Evolutionary conservation across 2,888 invertebrate species (phyloP).

Genomic region (Coelinius sp.): DNA sequence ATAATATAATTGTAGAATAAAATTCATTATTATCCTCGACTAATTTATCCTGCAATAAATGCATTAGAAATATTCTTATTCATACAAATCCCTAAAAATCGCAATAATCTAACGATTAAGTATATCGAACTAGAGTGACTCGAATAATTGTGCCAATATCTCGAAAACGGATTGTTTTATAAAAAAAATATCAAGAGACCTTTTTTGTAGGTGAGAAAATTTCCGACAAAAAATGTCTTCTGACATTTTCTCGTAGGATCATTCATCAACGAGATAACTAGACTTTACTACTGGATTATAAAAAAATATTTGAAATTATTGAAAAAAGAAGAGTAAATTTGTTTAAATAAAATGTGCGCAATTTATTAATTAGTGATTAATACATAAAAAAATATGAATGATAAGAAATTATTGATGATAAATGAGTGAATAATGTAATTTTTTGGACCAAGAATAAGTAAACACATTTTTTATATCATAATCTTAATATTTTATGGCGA

Average conservation of each 20-base stretch:
- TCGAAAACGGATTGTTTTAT: too few species aligned
- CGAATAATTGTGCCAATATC: not conserved
- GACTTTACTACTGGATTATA: too few species aligned
- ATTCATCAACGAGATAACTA: too few species aligned
- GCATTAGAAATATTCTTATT: conserved; percentile 13
- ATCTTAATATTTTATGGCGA: conserved; percentile 28
- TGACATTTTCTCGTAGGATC: too few species aligned
- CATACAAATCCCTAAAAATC: not conserved
- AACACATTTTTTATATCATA: conserved; percentile 36
- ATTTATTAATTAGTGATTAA: not conserved
- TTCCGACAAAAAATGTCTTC: too few species aligned
- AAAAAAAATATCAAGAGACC: too few species aligned
- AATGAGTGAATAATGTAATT: not conserved
- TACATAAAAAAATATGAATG: not conserved
- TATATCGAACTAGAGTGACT: conserved; percentile 13
- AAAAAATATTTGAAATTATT: not conserved
- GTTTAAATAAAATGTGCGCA: not conserved
- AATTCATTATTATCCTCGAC: conserved; percentile 14
- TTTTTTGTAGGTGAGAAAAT: too few species aligned
- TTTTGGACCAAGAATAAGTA: conserved; percentile 40
- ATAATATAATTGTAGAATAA: conserved; percentile 37
- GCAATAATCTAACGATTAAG: not conserved
- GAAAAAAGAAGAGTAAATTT: not conserved
- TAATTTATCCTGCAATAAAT: conserved; percentile 9
- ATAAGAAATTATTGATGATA: not conserved